A percentile compares a stretch with the other conserved stretches of the same genome.
These are phyloP conservation scores for Pterocles gutturalis DNA, from an alignment of 2,113 vertebrate species.

Conservation along the genomic window DNA sequence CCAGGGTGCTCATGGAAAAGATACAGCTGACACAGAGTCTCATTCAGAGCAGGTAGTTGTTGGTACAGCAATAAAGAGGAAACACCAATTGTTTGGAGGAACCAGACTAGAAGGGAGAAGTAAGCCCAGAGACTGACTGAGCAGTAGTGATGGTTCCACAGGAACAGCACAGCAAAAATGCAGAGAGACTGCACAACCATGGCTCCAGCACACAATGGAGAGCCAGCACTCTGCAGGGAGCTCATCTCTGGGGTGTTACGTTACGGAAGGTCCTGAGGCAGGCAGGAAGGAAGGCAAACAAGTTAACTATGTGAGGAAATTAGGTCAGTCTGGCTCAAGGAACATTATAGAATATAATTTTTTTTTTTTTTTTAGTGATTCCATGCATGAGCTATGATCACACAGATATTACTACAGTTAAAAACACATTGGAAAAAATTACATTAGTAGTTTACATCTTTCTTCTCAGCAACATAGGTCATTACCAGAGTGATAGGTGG, in stretches of 20 bases:
- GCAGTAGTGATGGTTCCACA: neutral
- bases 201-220: neutral
- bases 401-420: neutral
- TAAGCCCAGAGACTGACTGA: neutral
- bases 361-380: neutral
- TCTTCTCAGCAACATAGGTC: neutral
- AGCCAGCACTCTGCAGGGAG: neutral
- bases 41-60: neutral
- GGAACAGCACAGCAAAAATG: neutral
- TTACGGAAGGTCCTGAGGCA: neutral
- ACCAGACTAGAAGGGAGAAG: neutral
- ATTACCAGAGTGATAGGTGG: neutral
- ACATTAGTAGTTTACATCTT: neutral
- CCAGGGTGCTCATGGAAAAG: neutral
- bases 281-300: slow-evolving; percentile 39
- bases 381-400: neutral
- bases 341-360: neutral
- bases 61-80: fast-evolving
- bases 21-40: fast-evolving
- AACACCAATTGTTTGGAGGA: neutral
- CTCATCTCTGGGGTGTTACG: fast-evolving
- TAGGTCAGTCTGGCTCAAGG: neutral
- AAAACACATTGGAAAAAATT: neutral
- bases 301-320: slow-evolving; percentile 60
- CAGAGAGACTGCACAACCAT: neutral